Conservation (phyloP, 1,140 invertebrate genomes). For the Meloidogyne exigua region DNA sequence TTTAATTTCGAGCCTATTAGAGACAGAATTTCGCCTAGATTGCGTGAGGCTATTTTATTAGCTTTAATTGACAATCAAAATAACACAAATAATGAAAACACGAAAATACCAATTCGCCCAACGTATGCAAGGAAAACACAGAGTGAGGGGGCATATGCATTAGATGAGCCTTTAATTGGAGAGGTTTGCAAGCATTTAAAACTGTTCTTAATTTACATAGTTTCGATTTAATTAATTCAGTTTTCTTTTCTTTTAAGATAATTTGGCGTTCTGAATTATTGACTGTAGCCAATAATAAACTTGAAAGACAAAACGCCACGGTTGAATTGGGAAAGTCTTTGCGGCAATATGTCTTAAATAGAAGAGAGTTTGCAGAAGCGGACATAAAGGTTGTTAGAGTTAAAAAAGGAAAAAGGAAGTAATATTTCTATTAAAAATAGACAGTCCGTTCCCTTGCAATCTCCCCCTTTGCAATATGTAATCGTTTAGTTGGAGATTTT, state of each 20-base stretch:
- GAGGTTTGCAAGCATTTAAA: background rate
- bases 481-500: slow-evolving; percentile 57
- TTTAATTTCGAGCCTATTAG: slow-evolving; percentile 52
- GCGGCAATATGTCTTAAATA: slow-evolving; percentile 35
- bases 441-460: slow-evolving; percentile 32
- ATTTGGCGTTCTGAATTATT: background rate
- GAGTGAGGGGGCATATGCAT: background rate
- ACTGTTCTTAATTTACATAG: too few relatives aligned
- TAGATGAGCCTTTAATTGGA: slow-evolving; percentile 8
- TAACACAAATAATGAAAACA: background rate
- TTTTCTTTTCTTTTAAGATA: background rate
- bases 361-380: slow-evolving; percentile 29
- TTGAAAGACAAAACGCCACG: background rate
- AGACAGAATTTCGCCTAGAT: slow-evolving; percentile 46
- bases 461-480: slow-evolving; percentile 55
- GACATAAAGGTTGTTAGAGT: slow-evolving; percentile 16
- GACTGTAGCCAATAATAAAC: background rate
- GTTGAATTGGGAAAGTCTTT: background rate
- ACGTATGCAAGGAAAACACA: background rate
- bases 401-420: background rate
- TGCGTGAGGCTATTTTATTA: slow-evolving; percentile 17
- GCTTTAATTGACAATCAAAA: background rate
- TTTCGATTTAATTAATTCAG: too few relatives aligned
- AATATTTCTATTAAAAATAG: background rate
- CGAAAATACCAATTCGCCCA: background rate